These are phyloP conservation scores for Acanthochromis polyacanthus DNA, from an alignment of 2,113 vertebrate genomes.

Conservation along the genomic window DNA sequence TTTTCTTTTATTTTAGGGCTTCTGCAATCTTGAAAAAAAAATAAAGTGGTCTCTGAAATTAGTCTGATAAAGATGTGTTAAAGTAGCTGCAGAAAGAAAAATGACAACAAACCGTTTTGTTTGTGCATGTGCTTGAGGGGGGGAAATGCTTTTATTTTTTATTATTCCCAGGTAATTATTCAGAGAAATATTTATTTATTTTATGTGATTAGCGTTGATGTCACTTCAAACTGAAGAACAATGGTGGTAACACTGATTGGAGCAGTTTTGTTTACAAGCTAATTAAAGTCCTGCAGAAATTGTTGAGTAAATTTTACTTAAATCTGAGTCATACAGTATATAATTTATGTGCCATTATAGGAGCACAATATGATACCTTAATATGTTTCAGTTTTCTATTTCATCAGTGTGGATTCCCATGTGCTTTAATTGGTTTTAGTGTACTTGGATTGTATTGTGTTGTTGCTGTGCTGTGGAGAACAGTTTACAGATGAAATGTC, in stretches of 20 bases:
- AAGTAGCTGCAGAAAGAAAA: slow-evolving; percentile 30
- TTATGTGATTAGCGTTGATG: slow-evolving; percentile 28
- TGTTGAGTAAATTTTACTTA: background rate
- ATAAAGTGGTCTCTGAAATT: slow-evolving; percentile 22
- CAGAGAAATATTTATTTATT: slow-evolving; percentile 11
- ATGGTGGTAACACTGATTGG: slow-evolving; percentile 4
- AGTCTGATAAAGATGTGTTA: slow-evolving; percentile 22
- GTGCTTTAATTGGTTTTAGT: background rate
- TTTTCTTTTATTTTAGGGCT: slow-evolving; percentile 31
- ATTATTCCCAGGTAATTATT: slow-evolving; percentile 30
- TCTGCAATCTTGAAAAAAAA: slow-evolving; percentile 14
- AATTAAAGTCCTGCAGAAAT: slow-evolving; percentile 22
- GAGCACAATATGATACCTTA: background rate
- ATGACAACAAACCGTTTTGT: slow-evolving; percentile 6
- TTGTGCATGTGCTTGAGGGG: background rate
- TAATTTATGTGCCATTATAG: slow-evolving; percentile 5
- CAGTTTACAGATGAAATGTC: slow-evolving; percentile 33
- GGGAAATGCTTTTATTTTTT: background rate
- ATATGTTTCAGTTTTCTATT: slow-evolving; percentile 11
- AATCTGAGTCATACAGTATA: slow-evolving; percentile 19
- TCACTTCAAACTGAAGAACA: slow-evolving; percentile 29
- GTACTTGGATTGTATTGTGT: no score
- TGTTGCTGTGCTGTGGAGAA: background rate
- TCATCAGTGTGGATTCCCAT: background rate
- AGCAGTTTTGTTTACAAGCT: slow-evolving; percentile 26